phyloP scores from a whole-genome alignment of 1,140 invertebrate genomes.

The Ceratosolen solmsi region DNA sequence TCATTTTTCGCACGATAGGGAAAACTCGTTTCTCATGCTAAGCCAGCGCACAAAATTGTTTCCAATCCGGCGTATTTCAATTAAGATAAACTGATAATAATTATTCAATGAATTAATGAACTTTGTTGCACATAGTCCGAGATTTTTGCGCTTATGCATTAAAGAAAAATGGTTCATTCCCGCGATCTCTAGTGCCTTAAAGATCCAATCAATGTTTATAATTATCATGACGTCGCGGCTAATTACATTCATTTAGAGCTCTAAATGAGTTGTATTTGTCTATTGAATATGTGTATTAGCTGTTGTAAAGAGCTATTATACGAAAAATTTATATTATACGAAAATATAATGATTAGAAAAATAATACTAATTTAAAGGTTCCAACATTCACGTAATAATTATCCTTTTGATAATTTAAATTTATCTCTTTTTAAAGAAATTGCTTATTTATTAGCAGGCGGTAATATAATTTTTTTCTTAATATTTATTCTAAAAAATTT shows the following conservation, averaged over 20 bases:
- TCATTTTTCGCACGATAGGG: not conserved
- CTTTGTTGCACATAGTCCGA: not conserved
- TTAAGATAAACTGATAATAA: constrained; percentile 19
- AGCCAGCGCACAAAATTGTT: not conserved
- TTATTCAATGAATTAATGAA: not conserved
- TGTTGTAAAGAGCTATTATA: too few species aligned
- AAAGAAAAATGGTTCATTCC: not conserved
- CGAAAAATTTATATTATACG: too few species aligned
- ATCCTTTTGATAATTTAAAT: too few species aligned
- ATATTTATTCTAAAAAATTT: too few species aligned
- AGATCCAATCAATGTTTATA: not conserved
- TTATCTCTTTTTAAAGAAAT: too few species aligned
- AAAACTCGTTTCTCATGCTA: constrained; percentile 24
- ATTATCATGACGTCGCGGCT: not conserved
- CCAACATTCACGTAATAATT: too few species aligned
- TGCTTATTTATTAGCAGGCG: too few species aligned
- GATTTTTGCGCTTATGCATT: not conserved
- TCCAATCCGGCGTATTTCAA: not conserved
- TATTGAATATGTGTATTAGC: too few species aligned
- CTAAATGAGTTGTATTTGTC: too few species aligned
- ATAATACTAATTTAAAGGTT: too few species aligned
- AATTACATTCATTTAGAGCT: not conserved
- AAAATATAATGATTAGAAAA: too few species aligned
- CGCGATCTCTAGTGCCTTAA: not conserved
- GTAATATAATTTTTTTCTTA: too few species aligned